A percentile compares a stretch with the other conserved stretches of the same genome.
phyloP scores from a whole-genome alignment of 2,797 vertebrate genomes.

The Loriculus beryllinus region DNA sequence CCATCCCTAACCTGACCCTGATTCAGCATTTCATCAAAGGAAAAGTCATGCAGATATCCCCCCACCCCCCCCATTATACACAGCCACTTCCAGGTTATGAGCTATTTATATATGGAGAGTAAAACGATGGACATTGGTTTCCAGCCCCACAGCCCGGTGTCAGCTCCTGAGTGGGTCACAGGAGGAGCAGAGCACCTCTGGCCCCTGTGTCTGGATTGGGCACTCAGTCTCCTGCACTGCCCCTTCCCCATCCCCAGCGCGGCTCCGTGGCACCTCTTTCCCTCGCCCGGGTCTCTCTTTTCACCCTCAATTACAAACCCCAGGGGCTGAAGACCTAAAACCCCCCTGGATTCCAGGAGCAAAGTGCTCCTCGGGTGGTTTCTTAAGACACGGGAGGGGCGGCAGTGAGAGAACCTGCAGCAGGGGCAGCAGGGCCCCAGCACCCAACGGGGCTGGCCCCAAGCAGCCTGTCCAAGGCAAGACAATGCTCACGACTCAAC shows the following conservation, averaged over 20 bases:
- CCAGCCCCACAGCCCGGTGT: not conserved
- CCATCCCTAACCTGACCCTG: slow-evolving; percentile 28
- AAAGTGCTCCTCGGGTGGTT: not conserved
- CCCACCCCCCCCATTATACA: slow-evolving; percentile 53
- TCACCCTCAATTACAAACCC: not conserved
- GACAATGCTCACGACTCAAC: slow-evolving; percentile 56
- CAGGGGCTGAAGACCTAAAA: not conserved
- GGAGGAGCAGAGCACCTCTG: not conserved
- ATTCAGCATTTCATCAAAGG: slow-evolving; percentile 37
- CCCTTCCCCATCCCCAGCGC: not conserved
- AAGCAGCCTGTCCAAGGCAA: slow-evolving; percentile 37
- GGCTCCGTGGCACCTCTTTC: not conserved
- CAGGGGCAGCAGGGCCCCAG: not conserved
- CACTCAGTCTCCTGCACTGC: not conserved
- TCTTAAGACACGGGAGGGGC: too few species aligned
- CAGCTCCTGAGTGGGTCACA: not conserved
- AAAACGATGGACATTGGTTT: not conserved
- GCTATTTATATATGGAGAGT: slow-evolving; percentile 28
- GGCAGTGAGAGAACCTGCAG: slow-evolving; percentile 47
- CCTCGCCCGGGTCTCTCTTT: not conserved
- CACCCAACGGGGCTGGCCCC: not conserved
- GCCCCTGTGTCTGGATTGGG: not conserved
- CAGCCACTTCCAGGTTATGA: slow-evolving; percentile 64
- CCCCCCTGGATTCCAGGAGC: not conserved
- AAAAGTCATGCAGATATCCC: slow-evolving; percentile 67